A percentile compares a stretch with the other conserved stretches of the same genome.
These are phyloP conservation scores for Meiosimyza decipiens DNA, from an alignment of 2,888 invertebrate genomes.

Conservation along the genomic window DNA sequence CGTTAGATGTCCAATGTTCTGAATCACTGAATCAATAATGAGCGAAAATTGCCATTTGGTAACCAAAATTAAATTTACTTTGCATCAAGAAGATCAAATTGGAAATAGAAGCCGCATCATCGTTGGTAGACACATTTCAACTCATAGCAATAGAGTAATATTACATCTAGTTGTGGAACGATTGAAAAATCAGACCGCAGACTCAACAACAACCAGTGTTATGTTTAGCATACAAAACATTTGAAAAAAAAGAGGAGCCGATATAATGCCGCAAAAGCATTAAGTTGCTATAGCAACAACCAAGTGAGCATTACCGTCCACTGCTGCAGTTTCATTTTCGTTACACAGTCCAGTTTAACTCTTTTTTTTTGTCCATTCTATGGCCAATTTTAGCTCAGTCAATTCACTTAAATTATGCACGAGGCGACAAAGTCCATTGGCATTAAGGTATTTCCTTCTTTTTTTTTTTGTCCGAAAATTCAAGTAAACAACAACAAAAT, in stretches of 20 bases:
- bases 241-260: not conserved
- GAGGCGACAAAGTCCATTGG: conserved; percentile 17
- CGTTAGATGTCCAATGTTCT: conserved; percentile 1
- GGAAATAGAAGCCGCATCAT: not conserved
- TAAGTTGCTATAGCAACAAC: not conserved
- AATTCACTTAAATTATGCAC: conserved; percentile 23
- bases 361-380: too few relatives aligned
- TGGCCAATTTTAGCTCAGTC: not conserved
- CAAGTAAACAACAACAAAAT: too few relatives aligned
- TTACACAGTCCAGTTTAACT: too few relatives aligned
- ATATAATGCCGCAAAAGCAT: not conserved
- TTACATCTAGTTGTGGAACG: not conserved
- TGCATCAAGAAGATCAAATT: not conserved
- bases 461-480: too few relatives aligned
- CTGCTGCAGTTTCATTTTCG: too few relatives aligned
- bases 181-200: not conserved
- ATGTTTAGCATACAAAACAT: not conserved
- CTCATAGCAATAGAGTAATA: not conserved
- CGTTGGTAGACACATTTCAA: not conserved
- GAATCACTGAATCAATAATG: conserved; percentile 36
- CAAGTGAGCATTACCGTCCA: not conserved
- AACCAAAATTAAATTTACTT: conserved; percentile 25
- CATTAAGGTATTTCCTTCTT: not conserved
- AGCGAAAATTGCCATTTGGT: conserved; percentile 31
- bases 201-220: conserved; percentile 3